These are phyloP conservation scores for Urocitellus parryii DNA, from an alignment of 2,113 vertebrate genomes.

Conservation along the genomic window DNA sequence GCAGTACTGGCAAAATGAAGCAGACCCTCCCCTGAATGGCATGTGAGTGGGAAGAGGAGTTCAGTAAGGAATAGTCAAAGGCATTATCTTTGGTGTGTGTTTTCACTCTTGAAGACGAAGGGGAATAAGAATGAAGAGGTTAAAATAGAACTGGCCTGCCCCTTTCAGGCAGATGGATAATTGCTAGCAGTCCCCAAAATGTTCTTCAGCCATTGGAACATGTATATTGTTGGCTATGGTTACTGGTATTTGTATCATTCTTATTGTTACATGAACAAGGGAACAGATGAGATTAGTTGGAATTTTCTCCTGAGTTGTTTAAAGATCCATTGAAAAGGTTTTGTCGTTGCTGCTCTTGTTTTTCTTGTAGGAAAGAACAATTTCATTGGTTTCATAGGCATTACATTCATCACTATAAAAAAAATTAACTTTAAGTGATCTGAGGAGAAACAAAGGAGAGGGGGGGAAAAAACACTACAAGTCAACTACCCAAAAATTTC, in stretches of 20 bases:
- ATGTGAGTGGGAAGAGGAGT: neutral
- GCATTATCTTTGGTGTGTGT: neutral
- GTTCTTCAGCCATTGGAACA: neutral
- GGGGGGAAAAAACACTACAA: constrained; percentile 4
- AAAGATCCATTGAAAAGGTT: neutral
- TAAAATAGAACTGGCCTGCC: neutral
- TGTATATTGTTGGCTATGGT: neutral
- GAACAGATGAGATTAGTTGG: neutral
- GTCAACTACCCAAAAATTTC: neutral
- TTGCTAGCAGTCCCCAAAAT: neutral
- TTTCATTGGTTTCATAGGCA: constrained; percentile 27
- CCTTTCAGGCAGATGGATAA: neutral
- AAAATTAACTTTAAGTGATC: constrained; percentile 43
- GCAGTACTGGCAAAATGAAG: neutral
- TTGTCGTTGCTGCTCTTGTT: neutral
- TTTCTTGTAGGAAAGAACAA: constrained; percentile 48
- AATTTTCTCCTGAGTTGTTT: constrained; percentile 24
- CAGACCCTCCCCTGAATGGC: constrained; percentile 32
- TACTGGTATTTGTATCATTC: neutral
- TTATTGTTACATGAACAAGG: constrained; percentile 6
- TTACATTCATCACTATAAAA: constrained; percentile 42
- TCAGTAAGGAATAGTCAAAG: constrained; percentile 21
- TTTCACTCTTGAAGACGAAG: constrained; percentile 48
- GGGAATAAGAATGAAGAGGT: constrained; percentile 6
- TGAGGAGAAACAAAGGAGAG: neutral